phyloP scores from a whole-genome alignment of 2,888 invertebrate species.

The Oscheius sp. region DNA sequence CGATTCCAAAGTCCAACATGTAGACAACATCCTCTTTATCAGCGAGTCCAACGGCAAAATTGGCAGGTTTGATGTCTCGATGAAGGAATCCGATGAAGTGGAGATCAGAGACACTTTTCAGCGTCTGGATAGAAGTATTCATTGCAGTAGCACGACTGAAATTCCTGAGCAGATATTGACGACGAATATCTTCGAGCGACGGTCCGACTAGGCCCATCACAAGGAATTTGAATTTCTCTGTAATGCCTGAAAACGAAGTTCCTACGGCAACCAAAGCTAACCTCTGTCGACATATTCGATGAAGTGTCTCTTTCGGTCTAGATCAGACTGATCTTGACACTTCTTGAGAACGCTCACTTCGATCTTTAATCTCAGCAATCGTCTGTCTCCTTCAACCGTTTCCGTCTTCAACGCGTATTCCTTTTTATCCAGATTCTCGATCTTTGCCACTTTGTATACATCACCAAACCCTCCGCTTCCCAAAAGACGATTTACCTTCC shows the following conservation, averaged over 20 bases:
- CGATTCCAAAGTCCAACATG: conserved; percentile 26
- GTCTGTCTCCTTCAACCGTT: conserved; percentile 40
- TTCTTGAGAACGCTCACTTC: conserved; percentile 48
- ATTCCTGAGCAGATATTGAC: conserved; percentile 32
- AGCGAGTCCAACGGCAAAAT: conserved; percentile 40
- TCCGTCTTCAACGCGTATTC: conserved; percentile 51
- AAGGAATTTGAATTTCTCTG: conserved; percentile 32
- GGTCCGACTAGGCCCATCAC: conserved; percentile 52
- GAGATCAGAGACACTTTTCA: conserved; percentile 39
- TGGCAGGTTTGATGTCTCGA: conserved; percentile 46
- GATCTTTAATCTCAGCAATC: conserved; percentile 45
- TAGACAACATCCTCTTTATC: conserved; percentile 27
- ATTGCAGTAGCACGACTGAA: conserved; percentile 37
- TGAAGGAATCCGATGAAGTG: conserved; percentile 47
- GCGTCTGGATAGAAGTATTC: conserved; percentile 40
- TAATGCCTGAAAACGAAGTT: conserved; percentile 5
- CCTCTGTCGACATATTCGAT: conserved; percentile 49
- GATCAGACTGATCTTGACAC: conserved; percentile 6
- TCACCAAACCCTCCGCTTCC: conserved; percentile 53
- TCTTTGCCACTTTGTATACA: conserved; percentile 43
- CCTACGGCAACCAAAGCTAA: too few species aligned
- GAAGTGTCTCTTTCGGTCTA: conserved; percentile 33
- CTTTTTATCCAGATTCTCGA: conserved; percentile 28
- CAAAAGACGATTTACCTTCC: conserved; percentile 39
- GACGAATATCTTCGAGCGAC: conserved; percentile 46